These are phyloP conservation scores for Sebastes cheni DNA, from an alignment of 2,797 vertebrate genomes.

Conservation along the genomic window DNA sequence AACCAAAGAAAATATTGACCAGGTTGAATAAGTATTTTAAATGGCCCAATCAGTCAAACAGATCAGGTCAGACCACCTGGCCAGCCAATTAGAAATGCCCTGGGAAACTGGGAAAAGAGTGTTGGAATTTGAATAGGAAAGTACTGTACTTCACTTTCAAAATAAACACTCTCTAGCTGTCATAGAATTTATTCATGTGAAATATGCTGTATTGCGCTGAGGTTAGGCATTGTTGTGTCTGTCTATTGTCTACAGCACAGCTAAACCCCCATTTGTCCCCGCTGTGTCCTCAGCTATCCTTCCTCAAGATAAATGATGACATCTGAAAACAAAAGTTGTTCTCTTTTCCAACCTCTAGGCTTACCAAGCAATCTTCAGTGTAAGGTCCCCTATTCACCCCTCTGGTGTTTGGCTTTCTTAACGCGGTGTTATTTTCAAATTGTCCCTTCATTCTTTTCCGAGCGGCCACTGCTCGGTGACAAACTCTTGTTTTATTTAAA, in stretches of 20 bases:
- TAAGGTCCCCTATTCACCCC: slow-evolving; percentile 7
- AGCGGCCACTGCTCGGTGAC: background rate
- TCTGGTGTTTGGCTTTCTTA: slow-evolving; percentile 30
- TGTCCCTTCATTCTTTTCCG: slow-evolving; percentile 20
- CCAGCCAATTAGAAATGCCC: slow-evolving; percentile 22
- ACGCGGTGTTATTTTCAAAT: slow-evolving; percentile 23
- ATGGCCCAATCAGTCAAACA: slow-evolving; percentile 38
- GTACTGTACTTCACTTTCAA: slow-evolving; percentile 38
- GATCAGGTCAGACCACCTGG: slow-evolving; percentile 64
- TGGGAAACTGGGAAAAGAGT: slow-evolving; percentile 36
- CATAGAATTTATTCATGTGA: slow-evolving; percentile 15
- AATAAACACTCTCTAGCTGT: slow-evolving; percentile 47
- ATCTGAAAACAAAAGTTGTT: slow-evolving; percentile 49
- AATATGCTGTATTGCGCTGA: slow-evolving; percentile 8
- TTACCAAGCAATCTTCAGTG: slow-evolving; percentile 19
- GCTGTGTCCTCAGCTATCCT: slow-evolving; percentile 42
- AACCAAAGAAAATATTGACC: slow-evolving; percentile 69
- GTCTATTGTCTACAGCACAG: slow-evolving; percentile 19
- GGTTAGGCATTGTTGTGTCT: slow-evolving; percentile 24
- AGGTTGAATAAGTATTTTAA: slow-evolving; percentile 56
- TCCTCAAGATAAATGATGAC: slow-evolving; percentile 48
- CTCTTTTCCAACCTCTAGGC: slow-evolving; percentile 30
- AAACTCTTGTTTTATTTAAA: slow-evolving; percentile 25
- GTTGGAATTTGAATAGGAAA: slow-evolving; percentile 38
- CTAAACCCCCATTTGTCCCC: background rate